Percentiles rank a stretch among this genome's conserved stretches.
Conservation (phyloP, 2,888 invertebrate genomes). For the Abrostola tripartita region DNA sequence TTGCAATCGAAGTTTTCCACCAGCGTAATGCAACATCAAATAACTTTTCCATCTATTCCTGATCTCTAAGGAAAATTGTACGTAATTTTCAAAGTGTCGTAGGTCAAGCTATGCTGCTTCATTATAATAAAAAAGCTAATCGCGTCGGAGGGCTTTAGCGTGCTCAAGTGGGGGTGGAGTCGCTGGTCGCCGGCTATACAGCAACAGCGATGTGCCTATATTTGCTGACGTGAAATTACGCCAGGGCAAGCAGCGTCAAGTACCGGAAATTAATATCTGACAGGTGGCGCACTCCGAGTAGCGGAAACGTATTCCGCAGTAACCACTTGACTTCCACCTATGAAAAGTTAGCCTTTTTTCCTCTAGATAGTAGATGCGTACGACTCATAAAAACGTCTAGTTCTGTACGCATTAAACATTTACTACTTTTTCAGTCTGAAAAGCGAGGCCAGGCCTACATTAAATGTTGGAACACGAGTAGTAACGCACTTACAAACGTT, state of each 20-base stretch:
- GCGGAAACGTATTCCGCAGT: constrained; percentile 60
- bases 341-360: constrained; percentile 24
- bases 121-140: constrained; percentile 50
- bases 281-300: constrained; percentile 66
- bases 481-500: constrained; percentile 42
- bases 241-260: constrained; percentile 66
- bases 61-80: constrained; percentile 5
- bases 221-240: constrained; percentile 74
- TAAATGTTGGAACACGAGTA: constrained; percentile 37
- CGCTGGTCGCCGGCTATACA: constrained; percentile 29
- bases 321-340: constrained; percentile 49
- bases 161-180: constrained; percentile 54
- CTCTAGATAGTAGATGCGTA: constrained; percentile 9
- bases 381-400: constrained; percentile 7
- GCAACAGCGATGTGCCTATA: constrained; percentile 63
- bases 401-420: constrained; percentile 24
- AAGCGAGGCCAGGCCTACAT: constrained; percentile 9
- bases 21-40: constrained; percentile 25
- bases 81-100: constrained; percentile 16
- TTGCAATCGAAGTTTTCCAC: constrained; percentile 52
- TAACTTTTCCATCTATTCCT: constrained; percentile 25
- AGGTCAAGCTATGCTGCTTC: constrained; percentile 24
- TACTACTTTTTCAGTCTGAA: constrained; percentile 15
- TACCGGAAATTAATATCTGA: constrained; percentile 83
- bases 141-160: constrained; percentile 51